Evolutionary conservation across 2,888 invertebrate species (phyloP), one percentile per base, ranked within the genome.

Genomic region (Pollenia labialis): DNA sequence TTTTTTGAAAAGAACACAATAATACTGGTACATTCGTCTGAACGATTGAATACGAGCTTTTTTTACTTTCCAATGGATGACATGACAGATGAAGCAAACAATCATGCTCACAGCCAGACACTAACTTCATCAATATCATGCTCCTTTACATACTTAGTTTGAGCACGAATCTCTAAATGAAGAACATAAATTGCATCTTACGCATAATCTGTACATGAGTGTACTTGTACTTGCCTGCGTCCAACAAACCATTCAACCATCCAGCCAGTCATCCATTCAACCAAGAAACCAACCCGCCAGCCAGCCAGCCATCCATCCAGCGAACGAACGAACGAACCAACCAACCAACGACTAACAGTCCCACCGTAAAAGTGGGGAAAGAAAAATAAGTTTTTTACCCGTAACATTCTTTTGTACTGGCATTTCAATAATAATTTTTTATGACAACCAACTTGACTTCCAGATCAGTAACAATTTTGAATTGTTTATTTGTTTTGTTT

Each of bases 401-500:
- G 69, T 68, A 80, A 74, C 79, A 84, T 85, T 81, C 84, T 85
- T 81, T 85, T 85, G 74, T 84, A 69, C 66, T 77, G 85, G 83
- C 91, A 91, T 91, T 91, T 92, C 91, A 91, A 91, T 92, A 91
- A 92, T 92, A 92, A 92, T 91, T 91, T 91, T 90, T 91, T 87
- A 89, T 92, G 92, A 93, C 93, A 92, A 90, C 90, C 90, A 90
- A 92, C 91, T 92, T 92, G 92, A 92, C 92, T 92, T 92, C 93
- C 93, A 93, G 92, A 92, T 93, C 92, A 90, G 90, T 90, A 88
- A 86, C 85, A 89, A 89, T 86, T 86, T 87, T 88, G 87, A 88
- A 88, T 88, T 89, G 87, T 89, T 88, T 87, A 82, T 88, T 86
- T 88, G 84, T 82, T 87, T 87, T 87, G 82, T 91, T 91, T 85